Conservation (phyloP, 2,113 vertebrate species). For the Grammomys surdaster region DNA sequence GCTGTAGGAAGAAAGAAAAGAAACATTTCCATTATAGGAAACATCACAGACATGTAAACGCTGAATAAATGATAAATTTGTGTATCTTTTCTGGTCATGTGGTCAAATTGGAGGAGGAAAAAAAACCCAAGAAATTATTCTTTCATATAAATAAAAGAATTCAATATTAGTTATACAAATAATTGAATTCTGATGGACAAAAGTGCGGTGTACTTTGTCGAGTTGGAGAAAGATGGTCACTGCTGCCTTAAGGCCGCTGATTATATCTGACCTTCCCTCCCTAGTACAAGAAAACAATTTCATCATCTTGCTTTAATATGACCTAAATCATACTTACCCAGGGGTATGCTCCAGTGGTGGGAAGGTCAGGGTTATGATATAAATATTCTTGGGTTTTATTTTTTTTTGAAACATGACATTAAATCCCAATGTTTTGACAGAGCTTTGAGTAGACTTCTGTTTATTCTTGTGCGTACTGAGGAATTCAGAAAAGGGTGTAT, state of each 20-base stretch:
- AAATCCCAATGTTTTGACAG: background rate
- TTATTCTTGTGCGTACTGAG: constrained; percentile 14
- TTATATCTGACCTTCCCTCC: background rate
- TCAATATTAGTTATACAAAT: constrained; percentile 76
- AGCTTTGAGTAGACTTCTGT: background rate
- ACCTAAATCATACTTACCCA: background rate
- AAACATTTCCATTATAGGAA: constrained; percentile 9
- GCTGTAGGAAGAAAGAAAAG: constrained; percentile 13
- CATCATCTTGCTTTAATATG: constrained; percentile 13
- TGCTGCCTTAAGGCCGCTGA: constrained; percentile 43
- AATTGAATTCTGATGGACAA: constrained; percentile 75
- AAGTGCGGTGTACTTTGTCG: constrained; percentile 76
- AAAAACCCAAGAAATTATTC: background rate
- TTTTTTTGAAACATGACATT: constrained; percentile 7
- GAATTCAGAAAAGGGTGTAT: constrained; percentile 45
- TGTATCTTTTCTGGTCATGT: constrained; percentile 50
- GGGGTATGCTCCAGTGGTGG: background rate
- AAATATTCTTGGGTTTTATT: background rate
- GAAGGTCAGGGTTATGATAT: background rate
- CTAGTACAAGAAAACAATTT: constrained; percentile 60
- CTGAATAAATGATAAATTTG: constrained; percentile 47
- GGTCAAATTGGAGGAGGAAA: background rate
- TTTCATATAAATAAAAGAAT: constrained; percentile 39
- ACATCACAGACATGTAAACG: background rate
- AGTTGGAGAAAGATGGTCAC: constrained; percentile 77